A percentile compares a stretch with the other conserved stretches of the same genome.
These are phyloP conservation scores for Fistularia commersonii DNA, from an alignment of 2,797 vertebrate genomes.

Conservation along the genomic window DNA sequence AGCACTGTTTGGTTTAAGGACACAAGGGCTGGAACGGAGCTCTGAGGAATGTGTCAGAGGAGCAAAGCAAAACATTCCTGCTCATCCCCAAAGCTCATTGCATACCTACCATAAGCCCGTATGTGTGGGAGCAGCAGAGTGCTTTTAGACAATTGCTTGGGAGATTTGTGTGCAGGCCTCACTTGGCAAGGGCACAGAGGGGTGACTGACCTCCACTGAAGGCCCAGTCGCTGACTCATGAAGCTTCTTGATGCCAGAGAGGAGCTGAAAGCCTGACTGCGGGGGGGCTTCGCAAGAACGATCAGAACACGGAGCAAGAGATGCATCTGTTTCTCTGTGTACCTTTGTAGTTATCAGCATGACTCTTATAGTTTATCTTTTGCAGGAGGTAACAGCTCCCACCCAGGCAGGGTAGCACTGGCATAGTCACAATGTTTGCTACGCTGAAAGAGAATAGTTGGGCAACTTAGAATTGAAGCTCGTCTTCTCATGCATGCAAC, in stretches of 20 bases:
- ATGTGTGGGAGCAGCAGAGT: slow-evolving; percentile 36
- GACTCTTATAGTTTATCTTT: slow-evolving; percentile 46
- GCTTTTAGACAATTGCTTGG: slow-evolving; percentile 22
- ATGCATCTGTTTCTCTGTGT: slow-evolving; percentile 11
- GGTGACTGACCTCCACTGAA: slow-evolving; percentile 46
- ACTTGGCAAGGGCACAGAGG: slow-evolving; percentile 22
- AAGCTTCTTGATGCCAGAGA: slow-evolving; percentile 43
- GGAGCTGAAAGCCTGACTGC: slow-evolving; percentile 30
- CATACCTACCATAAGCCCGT: slow-evolving; percentile 44
- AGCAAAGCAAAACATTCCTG: slow-evolving; percentile 61
- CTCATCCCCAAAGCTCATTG: slow-evolving; percentile 45
- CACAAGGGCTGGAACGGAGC: not conserved
- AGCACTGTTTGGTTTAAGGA: slow-evolving; percentile 43
- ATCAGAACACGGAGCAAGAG: slow-evolving; percentile 15
- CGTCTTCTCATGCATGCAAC: no score
- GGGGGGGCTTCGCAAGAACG: slow-evolving; percentile 21
- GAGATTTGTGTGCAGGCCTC: slow-evolving; percentile 27
- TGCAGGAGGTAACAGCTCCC: slow-evolving; percentile 10
- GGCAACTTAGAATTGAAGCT: no score
- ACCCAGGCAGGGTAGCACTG: slow-evolving; percentile 9
- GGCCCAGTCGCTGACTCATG: slow-evolving; percentile 61
- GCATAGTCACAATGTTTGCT: slow-evolving; percentile 31
- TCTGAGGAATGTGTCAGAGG: slow-evolving; percentile 49
- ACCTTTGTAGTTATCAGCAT: slow-evolving; percentile 29
- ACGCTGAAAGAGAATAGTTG: slow-evolving; percentile 9